phyloP scores from a whole-genome alignment of 2,113 vertebrate genomes.

The Python bivittatus region DNA sequence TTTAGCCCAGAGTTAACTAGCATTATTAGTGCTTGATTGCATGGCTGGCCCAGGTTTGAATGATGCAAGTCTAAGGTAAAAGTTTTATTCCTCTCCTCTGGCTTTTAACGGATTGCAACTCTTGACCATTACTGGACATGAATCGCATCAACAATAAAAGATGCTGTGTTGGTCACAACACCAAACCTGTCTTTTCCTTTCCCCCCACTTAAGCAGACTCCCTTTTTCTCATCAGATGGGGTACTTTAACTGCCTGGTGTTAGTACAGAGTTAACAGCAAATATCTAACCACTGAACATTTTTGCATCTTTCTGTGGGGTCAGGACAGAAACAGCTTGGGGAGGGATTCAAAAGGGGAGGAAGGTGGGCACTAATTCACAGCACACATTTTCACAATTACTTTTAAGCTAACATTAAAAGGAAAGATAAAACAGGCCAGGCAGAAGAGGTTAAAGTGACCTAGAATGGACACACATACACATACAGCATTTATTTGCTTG shows the following conservation, averaged over 20 bases:
- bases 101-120: conserved; percentile 63
- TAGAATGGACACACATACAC: conserved; percentile 35
- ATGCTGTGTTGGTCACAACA: conserved; percentile 39
- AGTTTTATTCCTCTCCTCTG: not conserved
- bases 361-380: conserved; percentile 61
- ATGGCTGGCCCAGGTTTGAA: not conserved
- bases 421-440: conserved; percentile 74
- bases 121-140: conserved; percentile 66
- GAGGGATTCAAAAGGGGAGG: conserved; percentile 43
- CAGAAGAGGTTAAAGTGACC: conserved; percentile 77
- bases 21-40: not conserved
- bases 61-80: not conserved
- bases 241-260: not conserved
- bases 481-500: conserved; percentile 61
- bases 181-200: conserved; percentile 27
- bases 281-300: conserved; percentile 25
- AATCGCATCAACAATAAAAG: conserved; percentile 44
- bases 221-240: not conserved
- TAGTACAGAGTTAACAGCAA: conserved; percentile 52
- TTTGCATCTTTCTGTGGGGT: conserved; percentile 43
- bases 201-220: not conserved
- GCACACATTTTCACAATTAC: conserved; percentile 69
- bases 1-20: not conserved
- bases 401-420: conserved; percentile 72
- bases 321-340: not conserved